These are phyloP conservation scores for Dolichallabes microphthalmus DNA, from an alignment of 2,113 vertebrate species.

Conservation along the genomic window DNA sequence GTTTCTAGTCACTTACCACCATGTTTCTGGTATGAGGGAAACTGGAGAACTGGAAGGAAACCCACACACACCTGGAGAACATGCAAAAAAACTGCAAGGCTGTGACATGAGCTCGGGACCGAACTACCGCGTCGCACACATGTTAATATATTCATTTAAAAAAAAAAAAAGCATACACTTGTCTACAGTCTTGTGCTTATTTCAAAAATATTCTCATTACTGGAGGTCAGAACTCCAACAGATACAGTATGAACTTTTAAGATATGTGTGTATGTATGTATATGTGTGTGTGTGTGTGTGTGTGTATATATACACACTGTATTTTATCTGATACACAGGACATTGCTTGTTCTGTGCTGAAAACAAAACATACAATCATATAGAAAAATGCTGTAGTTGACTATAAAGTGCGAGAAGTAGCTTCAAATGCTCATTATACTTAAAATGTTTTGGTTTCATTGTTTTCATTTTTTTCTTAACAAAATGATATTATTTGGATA, in stretches of 20 bases:
- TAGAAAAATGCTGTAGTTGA: not conserved
- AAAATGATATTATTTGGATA: conserved; percentile 18
- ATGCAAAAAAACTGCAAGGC: not conserved
- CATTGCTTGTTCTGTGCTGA: not conserved
- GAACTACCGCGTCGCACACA: not conserved
- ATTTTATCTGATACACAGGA: not conserved
- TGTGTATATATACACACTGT: too few species aligned
- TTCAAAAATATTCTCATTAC: not conserved
- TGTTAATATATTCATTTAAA: not conserved
- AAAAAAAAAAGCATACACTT: not conserved
- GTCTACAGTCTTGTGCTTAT: not conserved
- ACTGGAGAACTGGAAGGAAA: not conserved
- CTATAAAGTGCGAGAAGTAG: not conserved
- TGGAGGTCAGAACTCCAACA: not conserved
- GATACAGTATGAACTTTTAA: not conserved
- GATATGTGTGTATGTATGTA: too few species aligned
- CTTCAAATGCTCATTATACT: not conserved
- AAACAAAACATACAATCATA: not conserved
- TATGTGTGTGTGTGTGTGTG: too few species aligned
- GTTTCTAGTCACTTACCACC: not conserved
- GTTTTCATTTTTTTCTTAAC: not conserved
- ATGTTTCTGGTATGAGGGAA: not conserved
- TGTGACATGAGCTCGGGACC: not conserved
- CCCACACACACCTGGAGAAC: not conserved
- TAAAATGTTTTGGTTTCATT: conserved; percentile 1